These are phyloP conservation scores for Sphaerodactylus townsendi DNA, from an alignment of 2,113 vertebrate species.

Conservation along the genomic window DNA sequence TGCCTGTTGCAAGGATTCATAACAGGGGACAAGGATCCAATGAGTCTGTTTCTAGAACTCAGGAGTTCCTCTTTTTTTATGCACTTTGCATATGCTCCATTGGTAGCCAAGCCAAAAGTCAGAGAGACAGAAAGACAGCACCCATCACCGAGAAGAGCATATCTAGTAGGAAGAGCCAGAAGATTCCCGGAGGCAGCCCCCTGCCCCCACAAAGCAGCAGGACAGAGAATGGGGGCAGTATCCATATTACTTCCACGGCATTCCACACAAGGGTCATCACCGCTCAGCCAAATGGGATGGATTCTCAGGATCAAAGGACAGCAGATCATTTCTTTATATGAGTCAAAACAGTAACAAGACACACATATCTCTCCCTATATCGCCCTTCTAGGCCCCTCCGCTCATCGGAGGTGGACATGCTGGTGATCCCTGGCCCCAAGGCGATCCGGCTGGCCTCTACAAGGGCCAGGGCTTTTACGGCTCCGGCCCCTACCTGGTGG, in stretches of 20 bases:
- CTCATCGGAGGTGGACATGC: too few relatives aligned
- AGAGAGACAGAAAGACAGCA: background rate
- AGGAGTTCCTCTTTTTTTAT: background rate
- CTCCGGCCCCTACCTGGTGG: too few relatives aligned
- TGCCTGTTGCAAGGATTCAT: too few relatives aligned
- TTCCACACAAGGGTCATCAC: conserved; percentile 7
- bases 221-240: background rate
- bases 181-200: conserved; percentile 16
- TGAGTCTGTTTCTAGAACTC: background rate
- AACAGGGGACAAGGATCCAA: background rate
- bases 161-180: background rate
- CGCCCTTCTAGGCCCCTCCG: too few relatives aligned
- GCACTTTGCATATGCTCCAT: background rate
- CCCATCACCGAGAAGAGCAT: conserved; percentile 21
- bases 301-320: background rate
- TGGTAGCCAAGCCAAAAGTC: background rate
- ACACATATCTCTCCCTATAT: too few relatives aligned
- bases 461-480: too few relatives aligned
- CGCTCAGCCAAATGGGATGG: background rate
- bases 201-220: background rate
- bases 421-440: too few relatives aligned
- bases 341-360: conserved; percentile 1
- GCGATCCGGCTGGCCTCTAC: too few relatives aligned
- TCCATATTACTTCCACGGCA: background rate
- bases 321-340: background rate